Evolutionary conservation across 2,888 invertebrate genomes (phyloP), one percentile per base, ranked within the genome.

Genomic region (Exocentrus adspersus): DNA sequence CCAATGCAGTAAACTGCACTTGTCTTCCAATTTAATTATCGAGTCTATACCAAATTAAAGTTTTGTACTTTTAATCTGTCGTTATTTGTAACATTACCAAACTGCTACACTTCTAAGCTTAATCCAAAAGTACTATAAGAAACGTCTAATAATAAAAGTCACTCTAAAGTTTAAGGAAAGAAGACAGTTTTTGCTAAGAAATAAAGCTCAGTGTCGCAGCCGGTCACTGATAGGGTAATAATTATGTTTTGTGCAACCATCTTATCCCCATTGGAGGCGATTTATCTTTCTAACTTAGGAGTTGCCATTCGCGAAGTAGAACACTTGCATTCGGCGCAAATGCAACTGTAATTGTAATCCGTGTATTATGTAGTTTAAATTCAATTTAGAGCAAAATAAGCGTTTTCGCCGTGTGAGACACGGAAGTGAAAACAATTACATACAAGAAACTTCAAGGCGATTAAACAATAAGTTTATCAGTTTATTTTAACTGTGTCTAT

Each of bases 311-410:
- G n/a, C 24, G 28, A 48, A 28, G 28, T 28, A 28, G 16, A 28
- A 28, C 24, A 48, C 12, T 24, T 24, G 7, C 7, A 21, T 24
- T 17, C 32, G 28, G 28, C 48, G 17, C 30, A 50, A 50, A 50
- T 50, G 30, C 19, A 19, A n/a, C 19, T 7, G 37, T 51, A 37
- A 51, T 37, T 51, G 51, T 51, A 51, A 51, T 17, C 32, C 32
- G 51, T 51, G 37, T 16, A n/a, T n/a, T n/a, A 17, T 37, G 51
- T 32, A 51, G 30, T 51, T 51, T 19, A 16, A 19, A 12, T 51
- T n/a, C 37, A 37, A 30, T 51, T 19, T 17, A 16, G 19, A 6
- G n/a, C 19, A 5, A 19, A 9, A 32, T 19, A 32, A 37, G 32
- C 12, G 19, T 19, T 30, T 37, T 37, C n/a, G 37, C 5, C 5